These are phyloP conservation scores for Zophobas atratus DNA, from an alignment of 1,140 invertebrate species.

Conservation along the genomic window DNA sequence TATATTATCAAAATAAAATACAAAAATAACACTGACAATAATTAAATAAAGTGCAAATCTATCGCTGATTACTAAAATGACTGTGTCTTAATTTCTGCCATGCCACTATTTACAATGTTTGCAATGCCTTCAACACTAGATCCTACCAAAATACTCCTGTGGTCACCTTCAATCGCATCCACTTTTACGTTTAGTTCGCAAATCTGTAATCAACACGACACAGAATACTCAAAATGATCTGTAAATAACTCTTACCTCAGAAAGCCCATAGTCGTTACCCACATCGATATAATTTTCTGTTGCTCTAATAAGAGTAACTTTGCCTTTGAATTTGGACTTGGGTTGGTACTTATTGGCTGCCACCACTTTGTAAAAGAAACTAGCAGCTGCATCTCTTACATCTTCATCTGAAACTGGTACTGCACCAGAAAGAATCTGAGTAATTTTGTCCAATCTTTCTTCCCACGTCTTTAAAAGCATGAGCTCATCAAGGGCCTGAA, in stretches of 20 bases:
- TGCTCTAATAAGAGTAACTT: constrained; percentile 85
- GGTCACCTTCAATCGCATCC: constrained; percentile 82
- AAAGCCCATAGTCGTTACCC: constrained; percentile 86
- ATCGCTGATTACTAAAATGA: too few relatives aligned
- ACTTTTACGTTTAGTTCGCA: constrained; percentile 78
- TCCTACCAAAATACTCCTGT: constrained; percentile 87
- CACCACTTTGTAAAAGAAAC: constrained; percentile 85
- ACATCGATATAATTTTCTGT: constrained; percentile 83
- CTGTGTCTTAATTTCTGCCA: too few relatives aligned
- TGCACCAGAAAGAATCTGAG: constrained; percentile 69
- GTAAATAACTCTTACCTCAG: constrained; percentile 72
- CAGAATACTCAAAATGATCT: not conserved
- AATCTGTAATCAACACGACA: constrained; percentile 70
- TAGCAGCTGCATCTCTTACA: constrained; percentile 76
- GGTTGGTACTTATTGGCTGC: constrained; percentile 83
- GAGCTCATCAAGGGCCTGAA: constrained; percentile 68
- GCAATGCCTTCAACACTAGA: constrained; percentile 78
- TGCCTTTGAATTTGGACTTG: constrained; percentile 75
- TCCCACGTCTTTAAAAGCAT: constrained; percentile 70
- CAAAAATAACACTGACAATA: too few relatives aligned
- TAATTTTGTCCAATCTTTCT: constrained; percentile 71
- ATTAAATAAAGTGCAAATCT: too few relatives aligned
- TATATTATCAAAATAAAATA: too few relatives aligned
- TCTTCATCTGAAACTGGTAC: constrained; percentile 70
- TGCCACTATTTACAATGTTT: constrained; percentile 66